phyloP scores from a whole-genome alignment of 2,113 vertebrate species.

The Corvus cornix region DNA sequence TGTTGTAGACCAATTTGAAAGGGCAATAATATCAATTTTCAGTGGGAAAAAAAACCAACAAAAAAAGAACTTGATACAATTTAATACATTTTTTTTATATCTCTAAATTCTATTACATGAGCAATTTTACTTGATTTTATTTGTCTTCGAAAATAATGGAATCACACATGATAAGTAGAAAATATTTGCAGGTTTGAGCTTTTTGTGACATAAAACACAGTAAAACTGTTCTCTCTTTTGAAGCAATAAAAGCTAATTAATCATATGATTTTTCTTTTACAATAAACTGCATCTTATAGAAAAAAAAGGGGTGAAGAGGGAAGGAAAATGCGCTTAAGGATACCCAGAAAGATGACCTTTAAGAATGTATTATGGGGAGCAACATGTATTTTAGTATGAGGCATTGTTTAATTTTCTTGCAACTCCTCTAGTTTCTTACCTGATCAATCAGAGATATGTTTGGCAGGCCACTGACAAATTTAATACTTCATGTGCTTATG shows the following conservation, averaged over 20 bases:
- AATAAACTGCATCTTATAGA: background rate
- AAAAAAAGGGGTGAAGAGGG: accelerated
- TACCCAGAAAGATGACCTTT: background rate
- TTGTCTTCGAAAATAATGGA: background rate
- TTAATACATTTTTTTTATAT: background rate
- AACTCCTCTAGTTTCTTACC: background rate
- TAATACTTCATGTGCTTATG: background rate
- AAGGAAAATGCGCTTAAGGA: background rate
- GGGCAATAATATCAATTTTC: background rate
- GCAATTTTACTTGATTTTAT: background rate
- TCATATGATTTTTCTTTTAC: background rate
- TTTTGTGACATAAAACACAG: background rate
- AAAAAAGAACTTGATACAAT: accelerated
- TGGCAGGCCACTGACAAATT: background rate
- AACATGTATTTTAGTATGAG: background rate
- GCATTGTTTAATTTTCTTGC: background rate
- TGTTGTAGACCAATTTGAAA: background rate
- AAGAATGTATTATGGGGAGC: background rate
- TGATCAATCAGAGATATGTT: background rate
- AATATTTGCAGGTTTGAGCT: background rate
- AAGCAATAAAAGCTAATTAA: background rate
- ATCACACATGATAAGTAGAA: background rate
- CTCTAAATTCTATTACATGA: accelerated
- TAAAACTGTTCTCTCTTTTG: background rate
- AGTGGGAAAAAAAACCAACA: background rate